phyloP scores from a whole-genome alignment of 1,140 invertebrate genomes.

The Caenorhabditis inopinata region DNA sequence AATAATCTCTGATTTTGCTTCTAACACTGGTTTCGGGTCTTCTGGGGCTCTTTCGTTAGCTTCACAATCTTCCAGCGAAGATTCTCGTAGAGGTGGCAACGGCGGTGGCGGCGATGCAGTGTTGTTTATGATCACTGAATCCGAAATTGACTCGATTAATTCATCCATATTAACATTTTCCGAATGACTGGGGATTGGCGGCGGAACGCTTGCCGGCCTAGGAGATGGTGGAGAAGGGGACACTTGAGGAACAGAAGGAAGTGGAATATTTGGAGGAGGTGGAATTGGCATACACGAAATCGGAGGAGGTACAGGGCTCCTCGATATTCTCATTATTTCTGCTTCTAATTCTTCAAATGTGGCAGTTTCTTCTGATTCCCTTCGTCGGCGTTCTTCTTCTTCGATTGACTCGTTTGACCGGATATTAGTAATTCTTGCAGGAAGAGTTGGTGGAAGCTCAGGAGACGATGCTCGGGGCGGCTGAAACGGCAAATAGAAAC shows the following conservation, averaged over 20 bases:
- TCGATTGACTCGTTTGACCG: constrained; percentile 7
- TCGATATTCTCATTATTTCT: constrained; percentile 16
- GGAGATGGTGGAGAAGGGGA: not conserved
- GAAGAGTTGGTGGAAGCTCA: not conserved
- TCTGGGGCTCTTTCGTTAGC: not conserved
- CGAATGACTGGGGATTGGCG: constrained; percentile 5
- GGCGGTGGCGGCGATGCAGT: not conserved
- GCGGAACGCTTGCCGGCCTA: not conserved
- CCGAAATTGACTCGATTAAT: not conserved
- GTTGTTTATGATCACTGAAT: not conserved
- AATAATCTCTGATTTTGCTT: too few species aligned
- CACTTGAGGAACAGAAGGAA: not conserved
- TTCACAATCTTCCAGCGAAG: not conserved
- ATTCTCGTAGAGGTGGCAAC: constrained; percentile 12
- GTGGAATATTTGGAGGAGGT: not conserved
- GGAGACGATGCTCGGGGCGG: not conserved
- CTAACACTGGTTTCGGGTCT: not conserved
- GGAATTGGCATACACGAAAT: not conserved
- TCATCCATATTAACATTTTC: constrained; percentile 28
- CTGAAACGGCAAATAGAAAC: not conserved
- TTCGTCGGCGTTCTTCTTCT: constrained; percentile 5
- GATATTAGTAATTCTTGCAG: not conserved
- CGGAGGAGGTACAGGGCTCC: not conserved
- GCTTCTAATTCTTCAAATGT: constrained; percentile 19
- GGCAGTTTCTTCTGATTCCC: not conserved